Conservation (phyloP, 2,797 vertebrate species). For the Cryptoblepharus egeriae region DNA sequence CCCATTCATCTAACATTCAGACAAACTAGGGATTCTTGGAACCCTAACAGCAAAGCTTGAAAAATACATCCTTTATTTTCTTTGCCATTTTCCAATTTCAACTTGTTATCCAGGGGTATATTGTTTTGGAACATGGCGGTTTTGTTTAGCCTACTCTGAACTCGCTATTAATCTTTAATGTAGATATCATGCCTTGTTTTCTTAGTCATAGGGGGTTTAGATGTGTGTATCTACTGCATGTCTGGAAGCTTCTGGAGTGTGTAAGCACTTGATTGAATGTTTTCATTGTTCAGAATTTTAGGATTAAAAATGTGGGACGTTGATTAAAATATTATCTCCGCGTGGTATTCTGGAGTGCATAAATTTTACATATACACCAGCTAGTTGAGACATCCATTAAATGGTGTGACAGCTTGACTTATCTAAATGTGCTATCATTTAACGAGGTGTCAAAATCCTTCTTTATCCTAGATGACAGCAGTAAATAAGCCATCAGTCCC, state of each 20-base stretch:
- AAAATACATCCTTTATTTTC: neutral
- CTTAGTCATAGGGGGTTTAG: neutral
- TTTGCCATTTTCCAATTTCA: neutral
- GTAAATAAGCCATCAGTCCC: conserved; percentile 85
- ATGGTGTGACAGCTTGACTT: conserved; percentile 84
- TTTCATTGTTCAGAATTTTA: conserved; percentile 68
- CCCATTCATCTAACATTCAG: neutral
- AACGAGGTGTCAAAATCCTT: conserved; percentile 84
- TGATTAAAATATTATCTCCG: conserved; percentile 86
- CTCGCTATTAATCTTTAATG: neutral
- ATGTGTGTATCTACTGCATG: conserved; percentile 16
- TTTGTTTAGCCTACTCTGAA: neutral
- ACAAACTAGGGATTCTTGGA: no score
- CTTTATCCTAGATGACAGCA: conserved; percentile 82
- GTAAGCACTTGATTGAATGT: conserved; percentile 47
- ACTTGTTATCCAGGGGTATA: neutral
- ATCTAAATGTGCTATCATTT: conserved; percentile 86
- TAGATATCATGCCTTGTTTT: neutral
- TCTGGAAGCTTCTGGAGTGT: neutral
- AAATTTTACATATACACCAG: conserved; percentile 83
- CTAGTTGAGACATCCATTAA: conserved; percentile 85
- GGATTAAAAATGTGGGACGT: conserved; percentile 62
- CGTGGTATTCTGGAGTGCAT: conserved; percentile 82
- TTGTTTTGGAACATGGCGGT: neutral
- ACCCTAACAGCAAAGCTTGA: neutral